Percentiles rank a stretch among this genome's conserved stretches.
Conservation (phyloP, 2,797 vertebrate genomes). For the Eremophila alpestris region DNA sequence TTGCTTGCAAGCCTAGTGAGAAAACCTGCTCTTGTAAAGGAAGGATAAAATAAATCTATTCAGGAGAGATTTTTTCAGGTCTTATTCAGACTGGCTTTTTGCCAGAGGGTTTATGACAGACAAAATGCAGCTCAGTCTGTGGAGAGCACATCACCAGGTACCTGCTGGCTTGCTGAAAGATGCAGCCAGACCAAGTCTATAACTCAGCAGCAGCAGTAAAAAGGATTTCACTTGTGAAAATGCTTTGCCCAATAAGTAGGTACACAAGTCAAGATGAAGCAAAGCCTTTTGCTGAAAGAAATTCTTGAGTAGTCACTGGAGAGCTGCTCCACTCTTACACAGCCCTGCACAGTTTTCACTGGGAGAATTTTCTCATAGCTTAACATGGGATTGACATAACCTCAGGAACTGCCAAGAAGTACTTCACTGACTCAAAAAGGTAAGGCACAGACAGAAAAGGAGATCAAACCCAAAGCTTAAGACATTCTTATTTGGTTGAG, state of each 20-base stretch:
- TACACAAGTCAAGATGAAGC: not conserved
- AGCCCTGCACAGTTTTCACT: not conserved
- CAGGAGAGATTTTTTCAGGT: not conserved
- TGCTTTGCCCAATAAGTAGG: not conserved
- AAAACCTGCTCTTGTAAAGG: not conserved
- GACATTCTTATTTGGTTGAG: not conserved
- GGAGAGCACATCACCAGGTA: not conserved
- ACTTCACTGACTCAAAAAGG: not conserved
- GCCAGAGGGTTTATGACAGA: not conserved
- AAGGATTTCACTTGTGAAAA: not conserved
- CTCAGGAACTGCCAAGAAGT: not conserved
- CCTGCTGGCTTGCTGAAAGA: not conserved
- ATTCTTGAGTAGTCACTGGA: not conserved
- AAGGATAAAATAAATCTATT: not conserved
- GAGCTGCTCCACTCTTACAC: not conserved
- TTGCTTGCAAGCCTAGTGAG: not conserved
- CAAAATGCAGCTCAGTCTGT: not conserved
- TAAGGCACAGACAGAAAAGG: not conserved
- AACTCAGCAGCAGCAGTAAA: not conserved
- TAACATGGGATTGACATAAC: not conserved
- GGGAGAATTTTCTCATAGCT: not conserved
- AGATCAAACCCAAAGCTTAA: not conserved
- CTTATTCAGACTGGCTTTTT: not conserved
- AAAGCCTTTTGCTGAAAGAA: not conserved
- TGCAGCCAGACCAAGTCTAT: rapidly evolving